Evolutionary conservation across 2,797 vertebrate genomes (phyloP).

Genomic region (Nothura maculosa): DNA sequence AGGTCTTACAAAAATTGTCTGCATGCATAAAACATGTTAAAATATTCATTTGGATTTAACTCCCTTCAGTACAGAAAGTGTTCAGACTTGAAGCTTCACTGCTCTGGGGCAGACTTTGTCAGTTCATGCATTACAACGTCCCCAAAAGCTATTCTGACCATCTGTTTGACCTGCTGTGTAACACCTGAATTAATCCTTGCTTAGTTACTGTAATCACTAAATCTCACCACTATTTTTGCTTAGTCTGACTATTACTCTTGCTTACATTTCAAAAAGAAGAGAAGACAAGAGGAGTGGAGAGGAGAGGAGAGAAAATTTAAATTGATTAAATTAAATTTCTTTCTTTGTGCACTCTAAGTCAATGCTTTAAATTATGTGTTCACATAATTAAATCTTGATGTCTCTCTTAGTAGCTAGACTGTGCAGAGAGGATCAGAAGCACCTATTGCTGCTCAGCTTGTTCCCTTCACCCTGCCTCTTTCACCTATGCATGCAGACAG

Average conservation of each 20-base stretch:
- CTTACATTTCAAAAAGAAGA: not conserved
- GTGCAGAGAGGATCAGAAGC: not conserved
- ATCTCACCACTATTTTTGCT: not conserved
- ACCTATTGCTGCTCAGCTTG: accelerated
- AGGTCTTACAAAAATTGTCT: not conserved
- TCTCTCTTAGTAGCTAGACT: not conserved
- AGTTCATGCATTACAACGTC: not conserved
- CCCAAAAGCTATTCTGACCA: not conserved
- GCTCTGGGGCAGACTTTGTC: accelerated
- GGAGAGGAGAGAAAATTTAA: not conserved
- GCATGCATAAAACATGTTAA: not conserved
- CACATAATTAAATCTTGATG: not conserved
- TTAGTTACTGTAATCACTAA: not conserved
- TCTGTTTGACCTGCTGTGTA: not conserved
- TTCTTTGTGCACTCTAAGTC: not conserved
- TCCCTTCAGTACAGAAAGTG: not conserved
- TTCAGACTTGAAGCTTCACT: not conserved
- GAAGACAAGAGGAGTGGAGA: too few relatives aligned
- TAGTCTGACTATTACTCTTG: not conserved
- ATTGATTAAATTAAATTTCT: not conserved
- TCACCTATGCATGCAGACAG: not conserved
- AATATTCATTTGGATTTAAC: not conserved
- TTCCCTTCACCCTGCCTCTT: not conserved
- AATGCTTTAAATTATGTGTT: not conserved
- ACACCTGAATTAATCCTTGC: not conserved